phyloP scores from a whole-genome alignment of 2,888 invertebrate genomes.

The Achlya flavicornis region DNA sequence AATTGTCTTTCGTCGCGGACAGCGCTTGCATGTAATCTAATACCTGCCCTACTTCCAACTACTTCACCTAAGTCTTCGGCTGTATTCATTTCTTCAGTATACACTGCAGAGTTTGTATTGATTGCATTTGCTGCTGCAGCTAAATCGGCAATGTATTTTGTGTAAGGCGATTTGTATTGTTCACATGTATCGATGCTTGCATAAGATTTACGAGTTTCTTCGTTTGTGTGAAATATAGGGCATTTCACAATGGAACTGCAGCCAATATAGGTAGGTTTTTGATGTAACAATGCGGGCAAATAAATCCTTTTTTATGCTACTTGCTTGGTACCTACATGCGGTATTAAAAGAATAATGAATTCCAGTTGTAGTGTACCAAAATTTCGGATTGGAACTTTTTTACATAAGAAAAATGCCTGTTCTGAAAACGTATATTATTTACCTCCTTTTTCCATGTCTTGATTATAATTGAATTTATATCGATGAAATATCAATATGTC shows the following conservation, averaged over 20 bases:
- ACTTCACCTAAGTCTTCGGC: constrained; percentile 10
- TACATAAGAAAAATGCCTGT: no score
- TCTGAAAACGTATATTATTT: no score
- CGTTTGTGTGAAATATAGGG: constrained; percentile 44
- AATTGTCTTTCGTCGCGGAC: constrained; percentile 32
- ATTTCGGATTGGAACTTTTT: no score
- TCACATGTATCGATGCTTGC: constrained; percentile 10
- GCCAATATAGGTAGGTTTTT: constrained; percentile 23
- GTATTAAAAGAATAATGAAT: no score
- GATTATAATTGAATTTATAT: not conserved
- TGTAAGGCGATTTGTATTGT: not conserved
- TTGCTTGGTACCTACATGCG: no score
- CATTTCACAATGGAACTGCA: constrained; percentile 42
- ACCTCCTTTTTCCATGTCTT: not conserved
- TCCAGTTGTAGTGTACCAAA: no score
- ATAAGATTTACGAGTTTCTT: constrained; percentile 20
- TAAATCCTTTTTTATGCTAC: constrained; percentile 24
- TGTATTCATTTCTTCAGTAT: constrained; percentile 12
- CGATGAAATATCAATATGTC: not conserved
- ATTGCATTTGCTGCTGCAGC: constrained; percentile 1
- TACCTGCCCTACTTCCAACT: constrained; percentile 27
- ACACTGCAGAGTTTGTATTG: constrained; percentile 20
- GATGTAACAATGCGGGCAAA: constrained; percentile 20
- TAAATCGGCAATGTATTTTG: constrained; percentile 29
- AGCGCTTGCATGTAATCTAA: constrained; percentile 40